Evolutionary conservation across 2,113 vertebrate genomes (phyloP).

Genomic region (Anser cygnoides): DNA sequence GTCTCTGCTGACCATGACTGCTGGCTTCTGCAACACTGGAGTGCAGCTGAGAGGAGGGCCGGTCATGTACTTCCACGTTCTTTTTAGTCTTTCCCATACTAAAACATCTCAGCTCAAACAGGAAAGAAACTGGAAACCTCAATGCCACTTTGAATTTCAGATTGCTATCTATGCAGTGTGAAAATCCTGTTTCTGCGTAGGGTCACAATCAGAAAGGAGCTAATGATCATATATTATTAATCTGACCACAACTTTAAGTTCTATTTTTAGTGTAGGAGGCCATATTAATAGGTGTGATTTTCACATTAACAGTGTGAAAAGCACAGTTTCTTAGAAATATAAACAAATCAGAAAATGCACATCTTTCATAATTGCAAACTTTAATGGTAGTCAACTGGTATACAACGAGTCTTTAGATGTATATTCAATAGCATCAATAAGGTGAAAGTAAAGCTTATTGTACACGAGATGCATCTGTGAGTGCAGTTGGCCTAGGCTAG

Average conservation of each 20-base stretch:
- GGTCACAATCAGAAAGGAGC: neutral
- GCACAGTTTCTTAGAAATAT: neutral
- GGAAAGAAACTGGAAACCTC: neutral
- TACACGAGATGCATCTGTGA: neutral
- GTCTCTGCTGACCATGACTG: neutral
- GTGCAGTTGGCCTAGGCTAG: neutral
- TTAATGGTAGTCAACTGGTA: neutral
- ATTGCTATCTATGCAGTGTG: neutral
- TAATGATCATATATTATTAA: neutral
- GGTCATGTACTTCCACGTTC: neutral
- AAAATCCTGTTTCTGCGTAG: neutral
- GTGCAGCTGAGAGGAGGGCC: neutral
- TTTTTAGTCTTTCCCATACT: neutral
- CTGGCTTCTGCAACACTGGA: neutral
- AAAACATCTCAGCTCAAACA: neutral
- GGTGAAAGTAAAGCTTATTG: neutral
- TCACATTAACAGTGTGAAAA: neutral
- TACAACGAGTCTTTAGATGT: neutral
- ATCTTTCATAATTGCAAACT: neutral
- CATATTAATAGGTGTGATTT: neutral
- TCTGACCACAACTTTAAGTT: neutral
- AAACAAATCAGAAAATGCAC: neutral
- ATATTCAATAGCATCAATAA: neutral
- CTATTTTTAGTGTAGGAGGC: neutral
- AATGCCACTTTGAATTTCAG: accelerated